Evolutionary conservation across 1,140 invertebrate genomes (phyloP).

Genomic region (Notospermus geniculatus): DNA sequence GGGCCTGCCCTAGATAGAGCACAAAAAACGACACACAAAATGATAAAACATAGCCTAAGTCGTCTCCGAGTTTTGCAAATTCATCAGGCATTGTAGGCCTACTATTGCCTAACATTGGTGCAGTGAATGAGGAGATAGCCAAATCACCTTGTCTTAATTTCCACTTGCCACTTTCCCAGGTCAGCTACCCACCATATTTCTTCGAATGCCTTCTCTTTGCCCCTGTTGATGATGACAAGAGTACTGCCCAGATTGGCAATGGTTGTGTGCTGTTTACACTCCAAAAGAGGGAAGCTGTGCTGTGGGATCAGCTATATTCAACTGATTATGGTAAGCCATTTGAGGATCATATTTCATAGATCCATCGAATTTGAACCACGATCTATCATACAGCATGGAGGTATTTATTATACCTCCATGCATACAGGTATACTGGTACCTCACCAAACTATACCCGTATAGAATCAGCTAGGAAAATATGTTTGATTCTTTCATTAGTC

Average conservation of each 20-base stretch:
- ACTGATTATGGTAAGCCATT: slow-evolving; percentile 32
- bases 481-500: too few relatives aligned
- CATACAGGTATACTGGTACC: too few relatives aligned
- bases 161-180: slow-evolving; percentile 32
- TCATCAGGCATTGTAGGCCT: not conserved
- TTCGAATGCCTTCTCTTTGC: slow-evolving; percentile 50
- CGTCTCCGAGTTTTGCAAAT: not conserved
- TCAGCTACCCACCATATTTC: slow-evolving; percentile 50
- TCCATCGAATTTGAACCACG: too few relatives aligned
- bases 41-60: not conserved
- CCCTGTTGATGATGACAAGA: slow-evolving; percentile 42
- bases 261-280: slow-evolving; percentile 50
- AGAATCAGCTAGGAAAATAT: too few relatives aligned
- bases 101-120: not conserved
- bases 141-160: too few relatives aligned
- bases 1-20: too few relatives aligned
- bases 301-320: slow-evolving; percentile 43
- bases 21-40: not conserved
- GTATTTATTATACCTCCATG: too few relatives aligned
- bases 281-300: slow-evolving; percentile 35
- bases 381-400: too few relatives aligned
- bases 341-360: too few relatives aligned
- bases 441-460: too few relatives aligned
- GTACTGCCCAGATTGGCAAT: slow-evolving; percentile 48
- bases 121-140: too few relatives aligned